Evolutionary conservation across 2,888 invertebrate genomes (phyloP).

Genomic region (Hypomecis atomaria): DNA sequence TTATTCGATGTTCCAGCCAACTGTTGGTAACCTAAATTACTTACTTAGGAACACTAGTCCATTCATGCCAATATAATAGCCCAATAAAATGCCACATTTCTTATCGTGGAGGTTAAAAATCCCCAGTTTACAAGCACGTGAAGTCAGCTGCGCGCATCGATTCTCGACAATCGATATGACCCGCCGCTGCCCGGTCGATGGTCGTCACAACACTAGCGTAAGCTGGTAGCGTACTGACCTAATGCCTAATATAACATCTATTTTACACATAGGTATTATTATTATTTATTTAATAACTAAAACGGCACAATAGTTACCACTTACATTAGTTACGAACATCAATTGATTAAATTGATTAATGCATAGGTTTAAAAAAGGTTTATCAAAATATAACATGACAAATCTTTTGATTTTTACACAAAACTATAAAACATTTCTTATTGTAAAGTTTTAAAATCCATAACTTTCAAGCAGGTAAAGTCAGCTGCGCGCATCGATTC

Average conservation of each 20-base stretch:
- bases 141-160: slow-evolving; percentile 43
- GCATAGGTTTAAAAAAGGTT: no score
- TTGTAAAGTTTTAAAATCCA: not conserved
- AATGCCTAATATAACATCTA: not conserved
- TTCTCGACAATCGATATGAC: slow-evolving; percentile 42
- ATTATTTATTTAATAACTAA: no score
- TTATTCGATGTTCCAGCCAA: not conserved
- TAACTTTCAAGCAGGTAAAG: not conserved
- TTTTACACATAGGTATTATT: no score
- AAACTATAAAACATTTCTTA: no score
- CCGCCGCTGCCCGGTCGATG: slow-evolving; percentile 30
- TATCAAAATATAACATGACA: no score
- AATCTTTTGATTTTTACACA: no score
- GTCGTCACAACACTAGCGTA: slow-evolving; percentile 25
- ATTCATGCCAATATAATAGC: slow-evolving; percentile 10
- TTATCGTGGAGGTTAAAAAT: slow-evolving; percentile 1
- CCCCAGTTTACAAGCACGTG: not conserved
- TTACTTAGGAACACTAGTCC: not conserved
- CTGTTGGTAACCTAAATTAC: slow-evolving; percentile 6
- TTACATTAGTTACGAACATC: no score
- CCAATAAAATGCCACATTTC: not conserved
- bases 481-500: slow-evolving; percentile 44
- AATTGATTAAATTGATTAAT: no score
- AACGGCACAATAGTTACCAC: no score
- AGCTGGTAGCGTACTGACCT: not conserved